phyloP scores from a whole-genome alignment of 2,113 vertebrate genomes.

The Passer domesticus region DNA sequence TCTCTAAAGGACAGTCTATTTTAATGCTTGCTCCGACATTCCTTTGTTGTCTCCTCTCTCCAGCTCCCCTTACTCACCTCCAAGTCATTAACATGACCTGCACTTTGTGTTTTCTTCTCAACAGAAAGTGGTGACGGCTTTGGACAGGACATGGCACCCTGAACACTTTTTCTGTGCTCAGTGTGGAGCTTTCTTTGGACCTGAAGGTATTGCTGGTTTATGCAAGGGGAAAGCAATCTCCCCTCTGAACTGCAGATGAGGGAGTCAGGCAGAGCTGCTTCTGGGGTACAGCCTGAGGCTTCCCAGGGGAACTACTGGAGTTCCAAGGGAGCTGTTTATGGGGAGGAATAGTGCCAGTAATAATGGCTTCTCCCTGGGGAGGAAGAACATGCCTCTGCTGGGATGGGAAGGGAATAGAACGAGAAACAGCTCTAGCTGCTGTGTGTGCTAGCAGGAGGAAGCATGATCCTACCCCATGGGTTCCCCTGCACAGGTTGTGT shows the following conservation, averaged over 20 bases:
- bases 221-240: background rate
- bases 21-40: background rate
- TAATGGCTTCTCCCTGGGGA: background rate
- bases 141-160: constrained; percentile 97
- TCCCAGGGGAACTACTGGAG: background rate
- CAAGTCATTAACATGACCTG: background rate
- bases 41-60: background rate
- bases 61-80: background rate
- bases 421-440: background rate
- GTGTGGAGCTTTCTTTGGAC: constrained; percentile 96
- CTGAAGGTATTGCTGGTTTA: constrained; percentile 81
- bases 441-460: background rate
- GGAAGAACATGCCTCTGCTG: background rate
- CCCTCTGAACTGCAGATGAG: background rate
- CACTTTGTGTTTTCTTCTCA: constrained; percentile 5
- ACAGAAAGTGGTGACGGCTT: constrained; percentile 97
- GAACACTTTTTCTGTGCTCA: constrained; percentile 99
- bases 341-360: background rate
- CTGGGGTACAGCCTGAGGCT: background rate
- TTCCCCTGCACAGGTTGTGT: background rate
- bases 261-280: background rate
- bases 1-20: background rate
- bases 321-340: background rate
- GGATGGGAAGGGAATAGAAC: background rate
- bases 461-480: background rate